Conservation (phyloP, 2,113 vertebrate genomes). For the Melanostigma gelatinosum region DNA sequence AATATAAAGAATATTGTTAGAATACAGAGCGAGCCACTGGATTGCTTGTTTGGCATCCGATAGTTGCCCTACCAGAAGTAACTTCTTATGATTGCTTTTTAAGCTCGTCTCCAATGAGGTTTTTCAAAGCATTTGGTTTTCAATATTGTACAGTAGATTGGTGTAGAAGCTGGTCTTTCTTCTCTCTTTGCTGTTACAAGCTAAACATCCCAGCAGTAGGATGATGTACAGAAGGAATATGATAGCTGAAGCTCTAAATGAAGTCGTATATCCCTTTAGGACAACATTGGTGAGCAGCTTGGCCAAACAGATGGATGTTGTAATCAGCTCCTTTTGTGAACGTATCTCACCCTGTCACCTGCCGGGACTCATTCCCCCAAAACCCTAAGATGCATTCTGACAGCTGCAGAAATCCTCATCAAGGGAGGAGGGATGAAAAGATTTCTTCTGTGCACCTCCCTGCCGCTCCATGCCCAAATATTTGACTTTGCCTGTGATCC, state of each 20-base stretch:
- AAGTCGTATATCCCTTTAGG: slow-evolving; percentile 4
- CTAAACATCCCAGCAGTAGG: neutral
- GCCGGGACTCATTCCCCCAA: slow-evolving; percentile 66
- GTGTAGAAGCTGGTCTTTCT: neutral
- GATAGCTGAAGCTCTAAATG: slow-evolving; percentile 4
- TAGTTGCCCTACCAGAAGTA: neutral
- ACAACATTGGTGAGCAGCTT: slow-evolving; percentile 22
- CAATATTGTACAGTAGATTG: neutral
- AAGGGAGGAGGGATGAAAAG: slow-evolving; percentile 70
- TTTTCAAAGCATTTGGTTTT: neutral
- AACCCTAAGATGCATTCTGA: slow-evolving; percentile 74
- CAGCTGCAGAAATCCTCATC: slow-evolving; percentile 77
- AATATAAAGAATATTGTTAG: neutral
- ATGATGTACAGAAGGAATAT: slow-evolving; percentile 11
- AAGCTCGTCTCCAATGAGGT: neutral
- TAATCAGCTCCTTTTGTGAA: slow-evolving; percentile 61
- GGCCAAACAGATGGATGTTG: slow-evolving; percentile 36
- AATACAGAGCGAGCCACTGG: neutral
- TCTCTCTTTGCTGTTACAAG: slow-evolving; percentile 23
- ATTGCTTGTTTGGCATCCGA: neutral
- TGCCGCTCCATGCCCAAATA: slow-evolving; percentile 72
- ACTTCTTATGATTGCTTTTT: neutral
- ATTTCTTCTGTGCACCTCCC: slow-evolving; percentile 69
- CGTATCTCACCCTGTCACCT: slow-evolving; percentile 68
- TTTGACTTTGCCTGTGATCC: slow-evolving; percentile 81